Conservation (phyloP, 1,140 invertebrate genomes). For the Lordiphosa mommai region DNA sequence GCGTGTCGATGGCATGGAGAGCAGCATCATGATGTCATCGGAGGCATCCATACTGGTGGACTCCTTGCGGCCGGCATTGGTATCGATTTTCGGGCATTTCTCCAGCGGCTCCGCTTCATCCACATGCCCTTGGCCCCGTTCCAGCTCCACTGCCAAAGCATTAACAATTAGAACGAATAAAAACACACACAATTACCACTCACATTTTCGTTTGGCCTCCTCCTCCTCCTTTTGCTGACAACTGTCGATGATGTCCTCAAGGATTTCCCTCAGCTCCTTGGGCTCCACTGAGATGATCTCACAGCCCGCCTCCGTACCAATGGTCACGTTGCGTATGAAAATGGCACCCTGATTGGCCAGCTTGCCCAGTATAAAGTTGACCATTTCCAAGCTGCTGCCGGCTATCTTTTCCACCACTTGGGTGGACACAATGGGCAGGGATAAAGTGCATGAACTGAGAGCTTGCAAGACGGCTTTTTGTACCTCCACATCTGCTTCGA, state of each 20-base stretch:
- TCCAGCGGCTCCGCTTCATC: slow-evolving; percentile 31
- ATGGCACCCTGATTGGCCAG: slow-evolving; percentile 93
- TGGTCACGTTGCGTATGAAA: slow-evolving; percentile 84
- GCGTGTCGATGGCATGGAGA: slow-evolving; percentile 95
- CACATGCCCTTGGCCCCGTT: slow-evolving; percentile 2
- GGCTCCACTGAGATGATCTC: slow-evolving; percentile 87
- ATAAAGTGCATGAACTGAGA: slow-evolving; percentile 88
- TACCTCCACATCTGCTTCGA: slow-evolving; percentile 81
- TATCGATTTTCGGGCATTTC: slow-evolving; percentile 35
- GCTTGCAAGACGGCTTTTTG: slow-evolving; percentile 87
- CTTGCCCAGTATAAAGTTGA: slow-evolving; percentile 91
- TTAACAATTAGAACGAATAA: not conserved
- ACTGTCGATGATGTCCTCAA: slow-evolving; percentile 81
- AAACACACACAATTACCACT: not conserved
- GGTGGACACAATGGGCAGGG: slow-evolving; percentile 88
- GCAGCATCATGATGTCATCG: slow-evolving; percentile 87
- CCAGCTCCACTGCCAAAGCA: slow-evolving; percentile 22
- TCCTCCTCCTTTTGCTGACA: slow-evolving; percentile 63
- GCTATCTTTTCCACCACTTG: slow-evolving; percentile 84
- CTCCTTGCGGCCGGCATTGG: slow-evolving; percentile 71
- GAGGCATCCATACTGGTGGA: slow-evolving; percentile 81
- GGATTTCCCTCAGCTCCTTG: slow-evolving; percentile 85
- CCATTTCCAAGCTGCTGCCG: slow-evolving; percentile 83
- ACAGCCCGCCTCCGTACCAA: slow-evolving; percentile 82
- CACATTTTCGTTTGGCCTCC: slow-evolving; percentile 79